phyloP scores from a whole-genome alignment of 2,797 vertebrate genomes.

The Poeciliopsis gracilis region DNA sequence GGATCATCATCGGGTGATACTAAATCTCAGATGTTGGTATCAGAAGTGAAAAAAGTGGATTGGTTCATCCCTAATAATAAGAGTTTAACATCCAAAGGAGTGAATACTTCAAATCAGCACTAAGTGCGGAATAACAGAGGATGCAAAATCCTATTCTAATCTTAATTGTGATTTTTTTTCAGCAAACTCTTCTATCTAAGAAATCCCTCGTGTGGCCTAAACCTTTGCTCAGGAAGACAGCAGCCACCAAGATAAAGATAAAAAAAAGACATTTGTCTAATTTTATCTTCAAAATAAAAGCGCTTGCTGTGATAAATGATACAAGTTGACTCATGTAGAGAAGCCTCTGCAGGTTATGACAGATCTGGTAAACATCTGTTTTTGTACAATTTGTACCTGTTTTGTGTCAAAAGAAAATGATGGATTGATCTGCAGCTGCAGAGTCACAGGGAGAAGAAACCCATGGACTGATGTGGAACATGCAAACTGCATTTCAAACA shows the following conservation, averaged over 20 bases:
- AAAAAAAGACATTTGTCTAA: not conserved
- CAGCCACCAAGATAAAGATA: not conserved
- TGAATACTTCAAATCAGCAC: not conserved
- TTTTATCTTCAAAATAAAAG: not conserved
- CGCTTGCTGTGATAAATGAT: not conserved
- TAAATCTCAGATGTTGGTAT: no score
- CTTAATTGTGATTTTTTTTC: not conserved
- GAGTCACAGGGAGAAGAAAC: not conserved
- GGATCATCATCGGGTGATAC: no score
- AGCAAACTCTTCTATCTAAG: not conserved
- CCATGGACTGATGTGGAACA: not conserved
- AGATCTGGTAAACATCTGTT: not conserved
- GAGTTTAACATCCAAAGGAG: not conserved
- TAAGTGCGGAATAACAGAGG: no score
- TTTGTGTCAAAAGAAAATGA: not conserved
- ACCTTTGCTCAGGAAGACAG: not conserved
- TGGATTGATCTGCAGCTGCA: not conserved
- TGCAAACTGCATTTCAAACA: not conserved
- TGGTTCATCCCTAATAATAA: no score
- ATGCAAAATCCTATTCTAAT: not conserved
- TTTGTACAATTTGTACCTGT: not conserved
- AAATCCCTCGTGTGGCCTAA: not conserved
- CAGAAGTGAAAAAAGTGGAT: no score
- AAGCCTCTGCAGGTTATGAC: not conserved
- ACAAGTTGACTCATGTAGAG: not conserved